Evolutionary conservation across 2,888 invertebrate genomes (phyloP), one percentile per base, ranked within the genome.

Genomic region (Xestoiulus laeticollis): DNA sequence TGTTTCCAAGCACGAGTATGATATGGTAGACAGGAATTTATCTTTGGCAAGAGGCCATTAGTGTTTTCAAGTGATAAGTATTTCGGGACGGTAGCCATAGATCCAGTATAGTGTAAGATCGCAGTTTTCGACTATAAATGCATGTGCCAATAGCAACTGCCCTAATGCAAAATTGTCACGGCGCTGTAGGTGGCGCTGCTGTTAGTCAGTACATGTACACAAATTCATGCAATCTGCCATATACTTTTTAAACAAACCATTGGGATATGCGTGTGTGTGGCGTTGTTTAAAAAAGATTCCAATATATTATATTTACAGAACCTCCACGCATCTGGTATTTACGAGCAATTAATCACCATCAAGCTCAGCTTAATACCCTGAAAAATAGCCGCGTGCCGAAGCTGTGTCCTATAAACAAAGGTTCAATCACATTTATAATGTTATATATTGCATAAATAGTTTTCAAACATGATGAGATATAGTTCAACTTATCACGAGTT

Each of bases 1-100:
- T 26, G 78, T 78, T 78, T 26, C 30, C 78, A 78, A 78, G 78
- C 78, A 78, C 78, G 78, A 78, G 78, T 14, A 26, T 78, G 78
- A 78, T 78, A 78, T 78, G 78, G 78, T 30, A 78, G 78, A 78
- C 78, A 78, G 78, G 78, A 78, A 78, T 78, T 78, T 30, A 78
- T 78, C 78, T 78, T 78, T 78, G 78, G 78, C 78, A 78, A 30
- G 78, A 30, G 12, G 78, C 78, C 78, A 78, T 78, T 78, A 78
- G 78, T 78, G 78, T 78, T 78, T 78, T 78, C 14, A 78, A 78
- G 78, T 78, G 78, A 78, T 30, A 30, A 78, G 78, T 78, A 78
- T 78, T 78, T 78, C 78, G 78, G 78, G 78, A 78, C 78, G 78
- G 78, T 30, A 30, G 78, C 78, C 78, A 78, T 30, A 78, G 78